Evolutionary conservation across 2,797 vertebrate species (phyloP), one percentile per base, ranked within the genome.

Genomic region (Phoeniculus purpureus): DNA sequence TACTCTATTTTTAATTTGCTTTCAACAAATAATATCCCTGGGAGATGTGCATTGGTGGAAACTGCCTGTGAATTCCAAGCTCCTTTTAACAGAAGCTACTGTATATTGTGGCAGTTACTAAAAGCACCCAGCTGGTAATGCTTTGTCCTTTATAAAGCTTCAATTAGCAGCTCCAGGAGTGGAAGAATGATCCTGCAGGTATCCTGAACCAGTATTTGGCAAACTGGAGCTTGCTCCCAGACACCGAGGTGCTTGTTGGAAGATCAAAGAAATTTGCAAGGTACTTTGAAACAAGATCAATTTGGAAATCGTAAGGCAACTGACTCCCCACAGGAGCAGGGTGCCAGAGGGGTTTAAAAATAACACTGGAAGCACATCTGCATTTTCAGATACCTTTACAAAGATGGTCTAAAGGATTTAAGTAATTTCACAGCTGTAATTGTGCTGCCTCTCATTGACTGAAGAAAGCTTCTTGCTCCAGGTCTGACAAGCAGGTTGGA

Each of bases 291-390:
- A 21, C 9, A 90, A 68, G 37, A 59, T 62, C 66, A 34, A 32
- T 76, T 84, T 50, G 73, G 47, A 89, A 87, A 40, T 34, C 40
- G 23, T 62, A 48, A 89, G 11, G 40, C 32, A 85, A 23, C 18
- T 88, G 32, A 23, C 7, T 68, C 14, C 25, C 12, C 0, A 2
- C 52, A 76, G 11, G 12, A 80, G 9, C 0, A 79, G 26, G 2
- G 6, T 52, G 67, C 7, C 45, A 29, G 8, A 5, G 32, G 8
- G 10, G 37, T 75, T 78, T 68, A 43, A 84, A 85, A 65, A 59
- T 66, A 81, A 29, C 18, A 13, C 21, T 54, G 32, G 7, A 48
- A 27, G 6, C 0, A 0, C 45, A 47, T 56, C n/a, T 86, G 6
- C 9, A 20, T 61, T 87, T 83, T 89, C 22, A 91, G 32, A 55